Evolutionary conservation across 1,140 invertebrate genomes (phyloP), one percentile per base, ranked within the genome.

Genomic region (Drosophila arizonae): DNA sequence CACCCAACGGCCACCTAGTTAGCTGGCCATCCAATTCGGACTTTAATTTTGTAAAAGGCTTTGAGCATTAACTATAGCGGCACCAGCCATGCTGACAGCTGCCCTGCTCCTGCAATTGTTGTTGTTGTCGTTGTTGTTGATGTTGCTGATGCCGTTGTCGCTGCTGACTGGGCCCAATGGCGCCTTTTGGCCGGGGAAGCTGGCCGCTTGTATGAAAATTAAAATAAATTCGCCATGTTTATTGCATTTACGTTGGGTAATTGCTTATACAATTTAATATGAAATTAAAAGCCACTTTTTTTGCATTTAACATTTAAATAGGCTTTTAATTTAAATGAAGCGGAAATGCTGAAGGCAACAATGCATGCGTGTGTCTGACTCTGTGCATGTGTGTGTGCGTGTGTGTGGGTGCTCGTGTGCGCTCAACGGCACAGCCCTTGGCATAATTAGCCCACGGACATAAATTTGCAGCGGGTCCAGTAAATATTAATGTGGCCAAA

Each of bases 211-310:
- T 61, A 72, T 54, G 70, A 67, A 67, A 87, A 87, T 86, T 81
- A 82, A 86, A 82, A 87, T 86, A 87, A 86, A 86, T 86, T 86
- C 70, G 36, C 64, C 65, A 73, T 87, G 82, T 82, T 86, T 86
- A 86, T 86, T 86, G 82, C 82, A 79, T 87, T 86, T 77, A 72
- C 82, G 68, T 68, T 87, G 79, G 79, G 60, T 86, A 86, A 86
- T 82, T 86, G 79, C 82, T 81, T 87, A 86, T 87, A 87, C 79
- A 86, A 86, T 87, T 86, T 87, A 77, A 86, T 86, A 79, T 70
- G 76, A 82, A 86, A 87, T 87, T 86, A 82, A 86, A 87, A 86
- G 76, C 62, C 67, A 77, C 62, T 60, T 60, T 64, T 60, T 57
- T 43, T 79, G 79, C 68, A 82, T 86, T 87, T 57, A 76, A 77